phyloP scores from a whole-genome alignment of 2,113 vertebrate genomes.

The Megalops atlanticus region DNA sequence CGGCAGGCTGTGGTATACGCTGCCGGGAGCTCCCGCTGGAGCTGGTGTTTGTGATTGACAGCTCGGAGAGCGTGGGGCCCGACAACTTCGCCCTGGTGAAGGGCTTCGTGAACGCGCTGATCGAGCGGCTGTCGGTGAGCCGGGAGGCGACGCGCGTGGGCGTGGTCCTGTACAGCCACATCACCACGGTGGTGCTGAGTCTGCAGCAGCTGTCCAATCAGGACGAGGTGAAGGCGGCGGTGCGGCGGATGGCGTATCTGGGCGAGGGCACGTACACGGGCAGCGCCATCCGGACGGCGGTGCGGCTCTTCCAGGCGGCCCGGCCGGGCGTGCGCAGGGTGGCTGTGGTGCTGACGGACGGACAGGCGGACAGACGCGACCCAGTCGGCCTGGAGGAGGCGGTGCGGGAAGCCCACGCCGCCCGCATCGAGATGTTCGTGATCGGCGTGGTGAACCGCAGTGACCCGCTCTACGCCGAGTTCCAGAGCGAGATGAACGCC shows the following conservation, averaged over 20 bases:
- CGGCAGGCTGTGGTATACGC: slow-evolving; percentile 77
- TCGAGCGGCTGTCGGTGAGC: slow-evolving; percentile 66
- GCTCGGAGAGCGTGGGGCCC: slow-evolving; percentile 84
- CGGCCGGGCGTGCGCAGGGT: slow-evolving; percentile 72
- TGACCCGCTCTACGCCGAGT: slow-evolving; percentile 66
- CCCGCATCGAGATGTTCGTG: slow-evolving; percentile 74
- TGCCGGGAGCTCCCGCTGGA: slow-evolving; percentile 79
- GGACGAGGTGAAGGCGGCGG: slow-evolving; percentile 64
- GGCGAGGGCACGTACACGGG: slow-evolving; percentile 83
- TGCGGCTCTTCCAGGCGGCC: slow-evolving; percentile 62
- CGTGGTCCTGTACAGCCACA: slow-evolving; percentile 83
- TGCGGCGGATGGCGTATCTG: slow-evolving; percentile 78
- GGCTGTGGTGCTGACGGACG: slow-evolving; percentile 78
- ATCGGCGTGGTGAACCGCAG: slow-evolving; percentile 75
- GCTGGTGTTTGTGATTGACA: slow-evolving; percentile 85
- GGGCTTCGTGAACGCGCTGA: slow-evolving; percentile 76
- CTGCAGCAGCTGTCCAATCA: slow-evolving; percentile 67
- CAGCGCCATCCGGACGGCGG: slow-evolving; percentile 72
- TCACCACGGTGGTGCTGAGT: slow-evolving; percentile 67
- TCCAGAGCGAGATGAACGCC: slow-evolving; percentile 74
- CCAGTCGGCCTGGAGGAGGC: slow-evolving; percentile 55
- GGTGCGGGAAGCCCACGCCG: slow-evolving; percentile 57
- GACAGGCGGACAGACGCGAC: slow-evolving; percentile 74
- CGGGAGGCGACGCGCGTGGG: slow-evolving; percentile 64
- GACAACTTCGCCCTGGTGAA: slow-evolving; percentile 82